phyloP scores from a whole-genome alignment of 2,113 vertebrate genomes.

The Nycticebus coucang region DNA sequence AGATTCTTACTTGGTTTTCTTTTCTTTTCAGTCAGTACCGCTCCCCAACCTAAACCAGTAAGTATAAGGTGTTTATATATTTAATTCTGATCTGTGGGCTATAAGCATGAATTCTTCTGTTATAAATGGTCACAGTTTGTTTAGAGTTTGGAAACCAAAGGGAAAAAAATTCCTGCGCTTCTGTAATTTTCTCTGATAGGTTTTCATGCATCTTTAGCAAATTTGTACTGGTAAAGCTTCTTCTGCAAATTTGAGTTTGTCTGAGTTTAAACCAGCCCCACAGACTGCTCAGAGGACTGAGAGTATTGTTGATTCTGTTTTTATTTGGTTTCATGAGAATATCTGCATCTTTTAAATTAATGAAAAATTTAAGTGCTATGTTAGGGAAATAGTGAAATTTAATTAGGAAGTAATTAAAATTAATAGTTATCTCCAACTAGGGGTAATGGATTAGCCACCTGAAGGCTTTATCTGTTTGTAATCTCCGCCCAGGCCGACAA shows the following conservation, averaged over 20 bases:
- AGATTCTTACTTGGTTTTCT: constrained; percentile 68
- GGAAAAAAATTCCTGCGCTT: constrained; percentile 30
- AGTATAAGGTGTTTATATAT: constrained; percentile 80
- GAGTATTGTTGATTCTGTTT: constrained; percentile 47
- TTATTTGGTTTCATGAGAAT: constrained; percentile 56
- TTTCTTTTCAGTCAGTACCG: constrained; percentile 94
- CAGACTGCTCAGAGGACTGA: constrained; percentile 35
- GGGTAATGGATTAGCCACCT: constrained; percentile 67
- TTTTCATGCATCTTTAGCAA: not conserved
- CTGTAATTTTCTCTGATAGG: constrained; percentile 21
- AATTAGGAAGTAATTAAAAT: constrained; percentile 76
- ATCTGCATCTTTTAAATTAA: constrained; percentile 50
- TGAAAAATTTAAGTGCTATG: constrained; percentile 45
- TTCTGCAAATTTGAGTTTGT: constrained; percentile 23
- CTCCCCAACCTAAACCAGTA: constrained; percentile 95
- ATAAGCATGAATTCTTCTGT: not conserved
- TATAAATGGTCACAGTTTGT: constrained; percentile 28
- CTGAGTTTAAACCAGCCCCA: not conserved
- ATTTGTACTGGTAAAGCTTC: constrained; percentile 30
- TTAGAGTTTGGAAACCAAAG: constrained; percentile 51
- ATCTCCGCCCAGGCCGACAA: constrained; percentile 88
- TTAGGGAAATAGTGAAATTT: constrained; percentile 64
- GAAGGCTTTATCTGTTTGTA: constrained; percentile 78
- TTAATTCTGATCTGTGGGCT: constrained; percentile 45
- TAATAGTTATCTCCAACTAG: constrained; percentile 71